Base-by-base conservation (phyloP, 2,888 invertebrate genomes). In the Drosophila mayaguana region DNA sequence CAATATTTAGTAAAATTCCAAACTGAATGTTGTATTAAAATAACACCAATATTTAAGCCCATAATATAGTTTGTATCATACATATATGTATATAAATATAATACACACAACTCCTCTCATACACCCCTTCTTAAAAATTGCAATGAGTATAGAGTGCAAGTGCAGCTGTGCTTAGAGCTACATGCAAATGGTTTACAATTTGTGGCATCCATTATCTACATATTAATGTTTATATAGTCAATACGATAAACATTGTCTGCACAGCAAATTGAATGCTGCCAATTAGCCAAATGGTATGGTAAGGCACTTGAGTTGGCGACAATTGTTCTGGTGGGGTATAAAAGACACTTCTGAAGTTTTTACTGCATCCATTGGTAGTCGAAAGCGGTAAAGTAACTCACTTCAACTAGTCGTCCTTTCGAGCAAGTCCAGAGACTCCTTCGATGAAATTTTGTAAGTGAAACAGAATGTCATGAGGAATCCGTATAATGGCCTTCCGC, bases 361-460 rank as follows among this genome's bases (percentile, higher is more conserved):
- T 68, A 20, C 20, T 25, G 16, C 34, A 63, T 32, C 43, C 60
- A 43, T 20, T 45, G 28, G 40, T 51, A 65, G 72, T 50, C 46
- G 80, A 72, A 69, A 74, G 75, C 46, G 66, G 63, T 72, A 73
- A 86, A 80, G 77, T 83, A 63, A 61, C 72, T 32, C 1, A 50
- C 36, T 43, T 34, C 53, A 65, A 83, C 72, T 79, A 81, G 72
- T 73, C 80, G 81, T 72, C 66, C 81, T 75, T 72, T 83, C 55
- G 42, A 71, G 25, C 28, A 32, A 12, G 50, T 7, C 8, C 34
- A 22, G 16, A 74, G n/a, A 6, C 5, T 60, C 11, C 9, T 60
- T 56, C 48, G 51, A 85, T 88, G 85, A 72, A 80, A 72, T 55
- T 46, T 43, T 56, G 88, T 86, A 86, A 86, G 85, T 85, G 25